Evolutionary conservation across 2,888 invertebrate species (phyloP), one percentile per base, ranked within the genome.

Genomic region (Gasteruption jaculator): DNA sequence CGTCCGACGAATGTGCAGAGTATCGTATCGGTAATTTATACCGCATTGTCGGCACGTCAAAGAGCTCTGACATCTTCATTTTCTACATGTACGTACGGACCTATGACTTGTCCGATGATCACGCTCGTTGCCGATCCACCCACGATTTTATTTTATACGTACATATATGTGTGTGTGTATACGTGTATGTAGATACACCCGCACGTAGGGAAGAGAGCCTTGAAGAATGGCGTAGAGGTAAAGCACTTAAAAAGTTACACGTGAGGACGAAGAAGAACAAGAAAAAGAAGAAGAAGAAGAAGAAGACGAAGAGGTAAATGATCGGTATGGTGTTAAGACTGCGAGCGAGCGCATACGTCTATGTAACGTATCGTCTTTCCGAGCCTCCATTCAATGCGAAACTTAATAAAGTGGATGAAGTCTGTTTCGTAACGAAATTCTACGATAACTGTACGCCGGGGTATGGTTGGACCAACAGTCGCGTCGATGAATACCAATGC

Each of bases 31-130:
- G 54, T 60, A 63, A 63, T 63, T 60, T 61, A 64, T 60, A 61
- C 63, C 50, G 57, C 49, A 60, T 61, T 59, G 59, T 63, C 48
- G 46, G 41, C 50, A 48, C 58, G 59, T 62, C 62, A 61, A 57
- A 54, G n/a, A n/a, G n/a, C 41, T 52, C 50, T 57, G 58, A 64
- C 60, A 57, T 64, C 63, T 61, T 55, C 54, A 52, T 52, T 29
- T 20, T 24, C 44, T 25, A 35, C 31, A 37, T 43, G 38, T 20
- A 12, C 15, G 29, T 21, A 41, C 43, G 40, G 39, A 46, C 41
- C 36, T 36, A 20, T 41, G 34, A 29, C 40, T 38, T 40, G 42
- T 43, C 40, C 45, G 52, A 52, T 50, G 48, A 56, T 52, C 52
- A 40, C 30, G 25, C 35, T 35, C 44, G 46, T 37, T 36, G 29